phyloP scores from a whole-genome alignment of 2,113 vertebrate species.

The Megaptera novaeangliae region DNA sequence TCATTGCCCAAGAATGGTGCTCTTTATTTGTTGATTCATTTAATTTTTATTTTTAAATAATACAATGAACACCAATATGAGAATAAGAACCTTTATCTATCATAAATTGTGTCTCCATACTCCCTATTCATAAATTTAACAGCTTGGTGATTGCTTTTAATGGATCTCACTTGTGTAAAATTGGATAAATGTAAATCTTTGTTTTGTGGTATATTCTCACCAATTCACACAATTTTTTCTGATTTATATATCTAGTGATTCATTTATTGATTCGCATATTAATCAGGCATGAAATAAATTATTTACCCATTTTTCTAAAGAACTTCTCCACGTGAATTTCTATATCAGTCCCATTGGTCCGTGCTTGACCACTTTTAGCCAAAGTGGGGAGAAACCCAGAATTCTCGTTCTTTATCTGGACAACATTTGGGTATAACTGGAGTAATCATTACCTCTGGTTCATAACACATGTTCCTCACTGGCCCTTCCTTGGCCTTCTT shows the following conservation, averaged over 20 bases:
- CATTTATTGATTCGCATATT: not conserved
- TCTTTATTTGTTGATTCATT: not conserved
- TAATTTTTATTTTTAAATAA: not conserved
- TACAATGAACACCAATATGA: not conserved
- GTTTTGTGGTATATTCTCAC: not conserved
- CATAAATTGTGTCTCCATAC: not conserved
- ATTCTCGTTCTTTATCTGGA: not conserved
- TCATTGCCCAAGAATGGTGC: not conserved
- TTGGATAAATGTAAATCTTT: not conserved
- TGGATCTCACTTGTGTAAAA: not conserved
- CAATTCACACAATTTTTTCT: not conserved
- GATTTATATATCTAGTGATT: not conserved
- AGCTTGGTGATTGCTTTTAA: not conserved
- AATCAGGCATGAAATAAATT: not conserved
- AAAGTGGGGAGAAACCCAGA: not conserved
- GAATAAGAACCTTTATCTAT: not conserved
- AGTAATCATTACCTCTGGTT: not conserved
- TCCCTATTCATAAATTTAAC: not conserved
- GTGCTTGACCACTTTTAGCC: not conserved
- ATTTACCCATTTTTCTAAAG: not conserved
- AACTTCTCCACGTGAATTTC: not conserved
- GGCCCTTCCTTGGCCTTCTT: not conserved
- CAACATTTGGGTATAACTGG: not conserved
- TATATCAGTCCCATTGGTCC: too few relatives aligned
- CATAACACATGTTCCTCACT: not conserved